These are phyloP conservation scores for Agriotes lineatus DNA, from an alignment of 2,888 invertebrate species.

Conservation along the genomic window DNA sequence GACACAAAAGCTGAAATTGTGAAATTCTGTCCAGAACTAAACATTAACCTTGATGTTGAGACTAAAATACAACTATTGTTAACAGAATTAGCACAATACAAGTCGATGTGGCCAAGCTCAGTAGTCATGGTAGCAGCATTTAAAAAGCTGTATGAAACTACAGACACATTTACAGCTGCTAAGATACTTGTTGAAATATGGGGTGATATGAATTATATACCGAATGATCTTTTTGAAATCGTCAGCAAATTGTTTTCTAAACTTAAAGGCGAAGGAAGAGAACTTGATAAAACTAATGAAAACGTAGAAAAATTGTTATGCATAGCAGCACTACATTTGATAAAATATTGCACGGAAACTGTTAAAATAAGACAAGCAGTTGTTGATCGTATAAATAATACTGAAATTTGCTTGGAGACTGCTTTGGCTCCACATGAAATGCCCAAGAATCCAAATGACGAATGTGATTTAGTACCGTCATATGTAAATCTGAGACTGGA, in stretches of 20 bases:
- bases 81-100: conserved; percentile 54
- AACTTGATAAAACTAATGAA: background rate
- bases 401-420: conserved; percentile 22
- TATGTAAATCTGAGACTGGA: conserved; percentile 54
- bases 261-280: background rate
- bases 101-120: conserved; percentile 55
- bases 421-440: conserved; percentile 32
- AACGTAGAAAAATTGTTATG: conserved; percentile 44
- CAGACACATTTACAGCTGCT: conserved; percentile 46
- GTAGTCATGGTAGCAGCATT: conserved; percentile 51
- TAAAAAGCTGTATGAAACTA: conserved; percentile 49
- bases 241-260: no score
- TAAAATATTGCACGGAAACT: conserved; percentile 50
- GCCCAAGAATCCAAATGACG: conserved; percentile 53
- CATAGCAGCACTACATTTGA: conserved; percentile 51
- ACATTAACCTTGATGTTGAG: conserved; percentile 41
- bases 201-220: conserved; percentile 4
- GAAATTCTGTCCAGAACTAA: conserved; percentile 37
- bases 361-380: conserved; percentile 50
- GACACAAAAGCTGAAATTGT: conserved; percentile 40
- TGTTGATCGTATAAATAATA: conserved; percentile 52
- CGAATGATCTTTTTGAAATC: conserved; percentile 37
- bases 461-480: conserved; percentile 56
- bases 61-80: conserved; percentile 46
- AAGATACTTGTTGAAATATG: conserved; percentile 51